Base-by-base conservation (phyloP, 2,888 invertebrate genomes). In the Chrysomela aeneicollis region DNA sequence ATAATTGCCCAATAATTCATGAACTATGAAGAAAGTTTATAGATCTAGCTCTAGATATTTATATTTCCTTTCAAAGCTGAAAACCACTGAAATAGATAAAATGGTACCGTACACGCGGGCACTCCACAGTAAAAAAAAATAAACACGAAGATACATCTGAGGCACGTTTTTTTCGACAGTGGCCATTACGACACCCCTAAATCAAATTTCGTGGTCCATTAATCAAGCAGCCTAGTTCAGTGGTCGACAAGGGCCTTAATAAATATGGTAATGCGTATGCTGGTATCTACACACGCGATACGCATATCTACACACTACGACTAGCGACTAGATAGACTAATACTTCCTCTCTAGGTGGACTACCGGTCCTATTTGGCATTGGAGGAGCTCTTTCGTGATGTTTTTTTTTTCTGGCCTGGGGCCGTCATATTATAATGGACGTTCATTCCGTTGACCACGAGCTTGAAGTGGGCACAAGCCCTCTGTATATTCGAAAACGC, bases 131-230 rank as follows among this genome's bases (percentile, higher is more conserved):
- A 26, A 6, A 2, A 37, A 37, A 42, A 63, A 63, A 59, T 21
- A 61, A 64, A 67, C 57, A 46, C 30, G 62, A 30, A 66, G 64
- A 69, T 66, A 51, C 19, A 64, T 67, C 67, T 67, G n/a, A 49
- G 61, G 52, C 63, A 67, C 67, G 69, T 66, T 63, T 52, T 68
- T 67, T 60, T 42, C 67, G 65, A 63, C 62, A 42, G 71, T 63
- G 64, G 66, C 66, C 66, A 68, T 73, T 75, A 68, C 68, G 72
- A 71, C 71, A 71, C 71, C 74, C 73, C 71, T 75, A 76, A 76
- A 76, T 76, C 75, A 76, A 75, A 76, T 76, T 76, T 74, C 69
- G 73, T 69, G 70, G 67, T 57, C 68, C 75, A 76, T 76, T 75
- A 76, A 76, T 76, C 75, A 76, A 68, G 68, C 61, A 15, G 60